These are phyloP conservation scores for Sapajus apella DNA, from an alignment of 2,113 vertebrate genomes.

Conservation along the genomic window DNA sequence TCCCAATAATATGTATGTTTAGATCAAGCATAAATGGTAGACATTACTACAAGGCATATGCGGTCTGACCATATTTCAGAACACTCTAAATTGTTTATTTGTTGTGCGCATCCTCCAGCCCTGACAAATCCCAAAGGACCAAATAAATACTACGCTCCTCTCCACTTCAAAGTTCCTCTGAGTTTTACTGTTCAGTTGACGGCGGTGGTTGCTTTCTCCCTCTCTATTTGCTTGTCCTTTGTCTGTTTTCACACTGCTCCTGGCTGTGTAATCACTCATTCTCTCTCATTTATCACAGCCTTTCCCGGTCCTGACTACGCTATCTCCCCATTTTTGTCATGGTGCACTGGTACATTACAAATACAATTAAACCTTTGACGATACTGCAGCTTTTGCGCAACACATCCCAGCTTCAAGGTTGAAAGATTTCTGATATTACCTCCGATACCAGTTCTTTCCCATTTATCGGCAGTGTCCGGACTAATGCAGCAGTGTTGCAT, in stretches of 20 bases:
- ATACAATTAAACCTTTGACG: conserved; percentile 90
- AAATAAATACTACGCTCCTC: not conserved
- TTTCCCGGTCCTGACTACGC: conserved; percentile 80
- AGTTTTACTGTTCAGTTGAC: conserved; percentile 67
- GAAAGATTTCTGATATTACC: conserved; percentile 91
- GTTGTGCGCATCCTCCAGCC: not conserved
- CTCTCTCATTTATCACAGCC: conserved; percentile 88
- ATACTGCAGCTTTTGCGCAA: conserved; percentile 86
- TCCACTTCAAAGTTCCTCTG: conserved; percentile 68
- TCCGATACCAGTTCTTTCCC: conserved; percentile 86
- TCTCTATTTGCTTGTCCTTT: conserved; percentile 83
- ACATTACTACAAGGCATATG: not conserved
- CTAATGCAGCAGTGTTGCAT: conserved; percentile 87
- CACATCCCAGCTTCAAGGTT: conserved; percentile 87
- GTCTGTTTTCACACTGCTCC: conserved; percentile 84
- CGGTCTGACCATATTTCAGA: not conserved
- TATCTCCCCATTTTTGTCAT: conserved; percentile 89
- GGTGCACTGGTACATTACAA: conserved; percentile 90
- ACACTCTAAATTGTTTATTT: not conserved
- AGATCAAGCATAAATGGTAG: not conserved
- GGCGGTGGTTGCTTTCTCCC: conserved; percentile 72
- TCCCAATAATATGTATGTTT: not conserved
- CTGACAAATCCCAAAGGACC: not conserved
- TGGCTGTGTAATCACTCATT: conserved; percentile 83
- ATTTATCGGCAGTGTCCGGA: conserved; percentile 88